Conservation (phyloP, 1,140 invertebrate species). For the Drosophila miranda region DNA sequence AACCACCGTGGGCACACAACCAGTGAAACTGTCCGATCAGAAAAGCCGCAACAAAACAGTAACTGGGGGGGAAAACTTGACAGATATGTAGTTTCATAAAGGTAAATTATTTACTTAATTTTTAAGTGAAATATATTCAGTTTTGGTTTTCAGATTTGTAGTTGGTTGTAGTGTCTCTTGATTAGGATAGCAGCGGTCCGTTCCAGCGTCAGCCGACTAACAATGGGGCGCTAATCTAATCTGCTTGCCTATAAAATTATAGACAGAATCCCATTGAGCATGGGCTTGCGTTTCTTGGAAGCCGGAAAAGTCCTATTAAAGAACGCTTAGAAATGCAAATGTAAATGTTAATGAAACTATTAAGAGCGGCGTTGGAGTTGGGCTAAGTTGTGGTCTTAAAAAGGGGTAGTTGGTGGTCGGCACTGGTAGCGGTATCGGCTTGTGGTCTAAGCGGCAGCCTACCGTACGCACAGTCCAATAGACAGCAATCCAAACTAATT, state of each 20-base stretch:
- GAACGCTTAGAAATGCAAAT: conserved; percentile 70
- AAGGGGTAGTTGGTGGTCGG: not conserved
- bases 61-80: not conserved
- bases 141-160: no score
- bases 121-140: no score
- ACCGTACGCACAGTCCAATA: conserved; percentile 1
- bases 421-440: not conserved
- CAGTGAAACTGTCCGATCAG: not conserved
- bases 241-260: conserved; percentile 63
- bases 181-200: not conserved
- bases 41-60: not conserved
- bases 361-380: conserved; percentile 1
- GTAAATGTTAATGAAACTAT: conserved; percentile 34
- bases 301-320: conserved; percentile 66
- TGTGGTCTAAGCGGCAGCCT: conserved; percentile 7
- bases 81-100: no score
- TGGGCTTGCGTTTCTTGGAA: conserved; percentile 46
- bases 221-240: conserved; percentile 70
- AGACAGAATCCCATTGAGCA: conserved; percentile 49
- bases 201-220: conserved; percentile 34
- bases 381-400: not conserved
- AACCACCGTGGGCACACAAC: conserved; percentile 33
- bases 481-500: conserved; percentile 64
- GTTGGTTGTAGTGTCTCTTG: no score
- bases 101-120: no score